Conservation (phyloP, 2,797 vertebrate genomes). For the Chaenodraco wilsoni region DNA sequence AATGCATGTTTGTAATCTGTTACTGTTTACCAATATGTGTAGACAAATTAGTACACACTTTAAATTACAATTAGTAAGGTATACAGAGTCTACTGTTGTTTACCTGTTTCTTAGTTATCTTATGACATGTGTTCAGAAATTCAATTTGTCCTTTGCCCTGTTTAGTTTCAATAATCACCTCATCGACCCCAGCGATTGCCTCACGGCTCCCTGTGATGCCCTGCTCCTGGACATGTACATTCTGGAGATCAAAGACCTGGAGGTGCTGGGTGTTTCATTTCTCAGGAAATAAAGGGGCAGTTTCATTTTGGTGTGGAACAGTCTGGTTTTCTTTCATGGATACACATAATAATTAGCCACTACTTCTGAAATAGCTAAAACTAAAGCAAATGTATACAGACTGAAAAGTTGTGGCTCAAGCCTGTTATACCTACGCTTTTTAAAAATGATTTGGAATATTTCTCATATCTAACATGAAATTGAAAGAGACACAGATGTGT, state of each 20-base stretch:
- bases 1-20: neutral
- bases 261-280: conserved; percentile 69
- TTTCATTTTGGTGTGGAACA: conserved; percentile 75
- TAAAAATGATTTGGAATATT: too few relatives aligned
- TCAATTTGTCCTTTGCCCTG: neutral
- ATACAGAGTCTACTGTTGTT: neutral
- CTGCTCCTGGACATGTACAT: conserved; percentile 84
- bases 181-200: conserved; percentile 78
- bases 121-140: neutral
- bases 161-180: conserved; percentile 19
- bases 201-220: conserved; percentile 77
- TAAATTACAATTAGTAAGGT: neutral
- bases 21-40: neutral
- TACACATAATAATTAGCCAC: conserved; percentile 25
- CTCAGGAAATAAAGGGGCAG: conserved; percentile 76
- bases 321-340: conserved; percentile 81
- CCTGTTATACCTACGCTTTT: too few relatives aligned
- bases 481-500: too few relatives aligned
- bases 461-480: too few relatives aligned
- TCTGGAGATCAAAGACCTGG: conserved; percentile 77
- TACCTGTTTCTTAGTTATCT: neutral
- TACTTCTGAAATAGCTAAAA: too few relatives aligned
- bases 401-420: too few relatives aligned
- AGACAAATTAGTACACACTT: neutral
- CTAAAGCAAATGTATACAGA: too few relatives aligned